Evolutionary conservation across 1,140 invertebrate species (phyloP).

Genomic region (Nymphalis io): DNA sequence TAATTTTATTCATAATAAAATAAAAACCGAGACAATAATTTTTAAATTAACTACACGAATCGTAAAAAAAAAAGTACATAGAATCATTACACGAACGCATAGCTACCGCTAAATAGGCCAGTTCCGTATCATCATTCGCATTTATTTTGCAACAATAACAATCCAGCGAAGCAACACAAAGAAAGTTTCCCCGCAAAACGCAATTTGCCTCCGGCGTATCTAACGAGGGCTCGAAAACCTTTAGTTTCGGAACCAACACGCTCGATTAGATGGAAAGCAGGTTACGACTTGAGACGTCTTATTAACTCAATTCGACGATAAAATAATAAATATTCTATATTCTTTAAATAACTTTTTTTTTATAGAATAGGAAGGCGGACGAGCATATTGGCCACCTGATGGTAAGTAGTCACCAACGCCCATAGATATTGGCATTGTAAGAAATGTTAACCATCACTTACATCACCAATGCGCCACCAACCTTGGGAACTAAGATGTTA

Average conservation of each 20-base stretch:
- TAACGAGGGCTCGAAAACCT: slow-evolving; percentile 39
- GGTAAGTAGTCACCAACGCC: no score
- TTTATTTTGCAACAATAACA: slow-evolving; percentile 17
- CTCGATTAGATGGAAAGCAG: slow-evolving; percentile 47
- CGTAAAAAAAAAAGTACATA: background rate
- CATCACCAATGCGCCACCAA: no score
- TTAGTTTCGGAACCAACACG: slow-evolving; percentile 36
- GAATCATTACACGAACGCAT: background rate
- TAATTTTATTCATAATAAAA: no score
- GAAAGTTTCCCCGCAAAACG: slow-evolving; percentile 51
- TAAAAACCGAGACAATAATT: background rate
- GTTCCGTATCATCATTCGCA: slow-evolving; percentile 13
- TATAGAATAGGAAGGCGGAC: no score
- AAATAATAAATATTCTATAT: no score
- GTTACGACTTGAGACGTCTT: no score
- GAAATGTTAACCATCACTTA: no score
- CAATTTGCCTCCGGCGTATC: slow-evolving; percentile 55
- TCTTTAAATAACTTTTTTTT: no score
- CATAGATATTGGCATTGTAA: no score
- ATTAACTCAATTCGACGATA: no score
- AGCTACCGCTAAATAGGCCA: slow-evolving; percentile 11
- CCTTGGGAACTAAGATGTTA: no score
- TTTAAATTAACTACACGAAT: background rate
- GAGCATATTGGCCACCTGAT: no score
- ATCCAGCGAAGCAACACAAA: slow-evolving; percentile 32